Base-by-base conservation (phyloP, 2,888 invertebrate genomes). In the Microplitis deprimator region DNA sequence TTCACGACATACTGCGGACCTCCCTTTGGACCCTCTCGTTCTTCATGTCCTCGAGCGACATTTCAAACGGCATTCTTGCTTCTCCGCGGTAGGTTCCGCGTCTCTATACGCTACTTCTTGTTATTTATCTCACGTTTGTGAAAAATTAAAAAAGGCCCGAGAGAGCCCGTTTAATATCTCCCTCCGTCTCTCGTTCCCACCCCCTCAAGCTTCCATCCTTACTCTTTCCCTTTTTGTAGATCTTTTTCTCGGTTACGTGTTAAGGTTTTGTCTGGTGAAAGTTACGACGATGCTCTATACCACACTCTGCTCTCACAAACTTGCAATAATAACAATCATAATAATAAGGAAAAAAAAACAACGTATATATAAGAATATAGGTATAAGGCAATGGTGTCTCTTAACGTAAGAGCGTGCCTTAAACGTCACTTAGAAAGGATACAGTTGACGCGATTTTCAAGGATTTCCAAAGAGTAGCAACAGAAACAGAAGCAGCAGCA, bases 121-220 rank as follows among this genome's bases (percentile, higher is more conserved):
- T 84, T 83, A 84, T 84, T 86, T 81, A 82, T 82, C 79, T 79
- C 81, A 82, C 84, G 83, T 86, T 84, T 83, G 84, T 76, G 85
- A 85, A 86, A 77, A 85, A 84, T 85, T 82, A 83, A 82, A 78
- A 77, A 73, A 70, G 41, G 64, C 8, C 62, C 6, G 70, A 50
- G n/a, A 72, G 50, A 50, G 50, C 13, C 50, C 50, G 50, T 50
- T 29, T 29, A 29, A 29, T 29, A 29, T 29, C 29, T 29, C 29
- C 29, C 29, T 29, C 29, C 29, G 29, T 29, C 29, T 29, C 50
- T 50, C 50, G 13, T 50, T 50, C 50, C 50, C 50, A 50, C 50
- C 13, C 50, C 50, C 50, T 13, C 10, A 13, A 50, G 50, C 13
- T 50, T 13, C 10, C 50, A 8, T 13, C 50, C 50, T 50, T 8